These are phyloP conservation scores for Lophius americanus DNA, from an alignment of 2,797 vertebrate species.

Conservation along the genomic window DNA sequence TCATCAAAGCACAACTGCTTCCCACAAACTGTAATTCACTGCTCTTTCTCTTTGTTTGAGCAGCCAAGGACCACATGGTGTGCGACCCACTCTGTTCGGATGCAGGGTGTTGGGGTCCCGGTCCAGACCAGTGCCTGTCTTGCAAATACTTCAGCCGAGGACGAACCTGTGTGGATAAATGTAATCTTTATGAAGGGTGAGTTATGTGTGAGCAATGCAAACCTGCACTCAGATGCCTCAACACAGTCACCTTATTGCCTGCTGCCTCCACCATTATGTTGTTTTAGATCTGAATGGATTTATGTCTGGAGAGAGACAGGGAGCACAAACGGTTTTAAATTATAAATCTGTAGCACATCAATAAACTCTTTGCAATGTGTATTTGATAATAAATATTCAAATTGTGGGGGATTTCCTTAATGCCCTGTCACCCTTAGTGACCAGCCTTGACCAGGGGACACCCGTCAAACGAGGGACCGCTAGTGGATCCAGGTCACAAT, in stretches of 20 bases:
- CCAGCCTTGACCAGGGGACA: too few species aligned
- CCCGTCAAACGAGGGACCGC: too few species aligned
- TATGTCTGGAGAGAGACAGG: neutral
- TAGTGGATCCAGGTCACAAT: too few species aligned
- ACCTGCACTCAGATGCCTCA: neutral
- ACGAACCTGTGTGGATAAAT: slow-evolving; percentile 90
- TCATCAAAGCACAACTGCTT: slow-evolving; percentile 11
- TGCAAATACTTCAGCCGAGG: slow-evolving; percentile 92
- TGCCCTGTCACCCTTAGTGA: too few species aligned
- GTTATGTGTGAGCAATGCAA: slow-evolving; percentile 39
- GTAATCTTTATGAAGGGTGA: slow-evolving; percentile 95
- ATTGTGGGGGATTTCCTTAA: too few species aligned
- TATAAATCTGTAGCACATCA: too few species aligned
- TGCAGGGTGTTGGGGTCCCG: slow-evolving; percentile 94
- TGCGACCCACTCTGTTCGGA: slow-evolving; percentile 93
- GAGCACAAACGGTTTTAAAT: too few species aligned
- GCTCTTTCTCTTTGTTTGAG: slow-evolving; percentile 28
- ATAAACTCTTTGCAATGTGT: too few species aligned
- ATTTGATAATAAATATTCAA: too few species aligned
- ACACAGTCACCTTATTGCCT: neutral
- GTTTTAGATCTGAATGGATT: neutral
- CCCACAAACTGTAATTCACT: slow-evolving; percentile 1
- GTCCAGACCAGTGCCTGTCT: slow-evolving; percentile 93
- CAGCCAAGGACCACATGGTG: slow-evolving; percentile 90
- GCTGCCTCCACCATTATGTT: neutral